Conservation (phyloP, 2,888 invertebrate genomes). For the Catocala nupta region DNA sequence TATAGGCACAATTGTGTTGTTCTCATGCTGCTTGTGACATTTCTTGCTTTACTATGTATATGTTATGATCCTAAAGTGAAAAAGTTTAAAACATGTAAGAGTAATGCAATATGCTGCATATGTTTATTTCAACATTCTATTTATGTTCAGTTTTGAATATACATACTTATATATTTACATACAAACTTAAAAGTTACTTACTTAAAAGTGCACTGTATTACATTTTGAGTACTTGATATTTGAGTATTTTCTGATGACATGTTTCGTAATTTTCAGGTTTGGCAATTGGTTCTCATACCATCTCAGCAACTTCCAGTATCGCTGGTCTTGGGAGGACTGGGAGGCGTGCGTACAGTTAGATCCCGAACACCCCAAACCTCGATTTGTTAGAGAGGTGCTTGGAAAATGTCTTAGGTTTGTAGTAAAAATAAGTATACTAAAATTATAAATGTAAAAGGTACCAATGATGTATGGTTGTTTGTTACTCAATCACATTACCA, state of each 20-base stretch:
- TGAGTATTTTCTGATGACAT: background rate
- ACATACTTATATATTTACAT: background rate
- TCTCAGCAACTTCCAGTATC: slow-evolving; percentile 99
- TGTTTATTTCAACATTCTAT: background rate
- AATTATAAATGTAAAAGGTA: background rate
- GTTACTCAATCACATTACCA: no score
- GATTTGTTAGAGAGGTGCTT: slow-evolving; percentile 97
- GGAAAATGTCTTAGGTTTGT: slow-evolving; percentile 94
- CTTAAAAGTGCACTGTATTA: no score
- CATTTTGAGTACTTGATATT: no score
- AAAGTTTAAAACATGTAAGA: no score
- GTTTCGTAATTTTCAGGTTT: slow-evolving; percentile 88
- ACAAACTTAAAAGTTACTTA: no score
- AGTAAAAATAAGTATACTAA: background rate
- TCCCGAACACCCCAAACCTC: slow-evolving; percentile 96
- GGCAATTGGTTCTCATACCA: slow-evolving; percentile 99
- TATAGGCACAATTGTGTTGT: no score
- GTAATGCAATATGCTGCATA: no score
- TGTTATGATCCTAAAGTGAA: no score
- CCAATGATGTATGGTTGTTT: no score
- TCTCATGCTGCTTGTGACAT: no score
- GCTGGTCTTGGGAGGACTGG: slow-evolving; percentile 99
- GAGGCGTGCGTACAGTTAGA: slow-evolving; percentile 94
- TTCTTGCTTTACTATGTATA: no score
- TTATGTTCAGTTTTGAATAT: background rate